Base-by-base conservation (phyloP, 2,888 invertebrate genomes). In the Antheraea assamensis region DNA sequence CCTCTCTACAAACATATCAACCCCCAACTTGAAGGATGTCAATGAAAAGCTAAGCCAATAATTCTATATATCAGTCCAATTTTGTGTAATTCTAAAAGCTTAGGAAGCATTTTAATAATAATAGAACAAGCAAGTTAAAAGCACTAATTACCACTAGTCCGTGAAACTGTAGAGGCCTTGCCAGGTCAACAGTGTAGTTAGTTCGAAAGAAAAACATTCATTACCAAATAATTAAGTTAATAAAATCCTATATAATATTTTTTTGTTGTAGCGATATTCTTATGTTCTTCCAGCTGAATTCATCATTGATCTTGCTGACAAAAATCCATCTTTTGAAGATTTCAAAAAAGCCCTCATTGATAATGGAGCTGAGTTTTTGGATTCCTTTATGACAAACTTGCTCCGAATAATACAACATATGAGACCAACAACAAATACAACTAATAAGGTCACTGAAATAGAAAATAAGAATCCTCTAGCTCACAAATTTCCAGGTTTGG, bases 341-440 rank as follows among this genome's bases (percentile, higher is more conserved):
- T 99, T 99, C 89, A 99, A 98, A 85, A 97, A 96, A 81, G 97
- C 97, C 0, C 94, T 99, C 8, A 86, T 96, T 0, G 97, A 99
- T 89, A 98, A 99, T 97, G 99, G 98, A 55, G 99, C 99, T 0
- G 98, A 99, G 90, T 99, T 99, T 92, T 97, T 98, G 0, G 99
- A 99, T 87, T 99, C 99, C 0, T 97, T 99, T 82, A 97, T 98
- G 80, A 97, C 98, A 2, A 99, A 99, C 90, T 95, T 99, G 55
- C 95, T 99, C 47, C 96, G 99, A 74, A 97, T 99, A 73, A 99
- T 99, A 77, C 98, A 99, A 83, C 98, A 98, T 83, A 99, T 99
- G 99, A 97, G 97, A 87, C 97, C 97, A 8, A 88, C 85, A 0
- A 91, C 85, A 49, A 88, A 86, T 71, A 88, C 88, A 61, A 52